These are phyloP conservation scores for Machimus rusticus DNA, from an alignment of 2,888 invertebrate genomes.

Conservation along the genomic window DNA sequence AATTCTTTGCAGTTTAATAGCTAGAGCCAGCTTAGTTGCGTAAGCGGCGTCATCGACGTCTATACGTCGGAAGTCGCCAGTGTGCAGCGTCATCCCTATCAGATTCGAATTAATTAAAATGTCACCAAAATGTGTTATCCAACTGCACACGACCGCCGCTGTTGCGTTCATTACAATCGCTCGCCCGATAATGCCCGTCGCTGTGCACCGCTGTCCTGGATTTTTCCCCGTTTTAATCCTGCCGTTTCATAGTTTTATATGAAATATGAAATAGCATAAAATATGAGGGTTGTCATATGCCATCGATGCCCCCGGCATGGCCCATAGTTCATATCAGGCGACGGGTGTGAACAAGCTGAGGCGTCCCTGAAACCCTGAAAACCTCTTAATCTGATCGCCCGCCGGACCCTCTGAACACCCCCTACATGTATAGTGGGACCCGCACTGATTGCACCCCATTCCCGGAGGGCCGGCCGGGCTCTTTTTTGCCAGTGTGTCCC, in stretches of 20 bases:
- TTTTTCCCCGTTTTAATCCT: conserved; percentile 38
- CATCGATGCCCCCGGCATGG: conserved; percentile 43
- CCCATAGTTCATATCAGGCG: conserved; percentile 27
- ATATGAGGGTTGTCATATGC: conserved; percentile 49
- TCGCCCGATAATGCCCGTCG: neutral
- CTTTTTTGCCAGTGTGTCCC: neutral
- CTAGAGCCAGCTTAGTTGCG: neutral
- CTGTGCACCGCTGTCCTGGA: neutral
- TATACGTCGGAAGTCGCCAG: neutral
- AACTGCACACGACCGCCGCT: conserved; percentile 23
- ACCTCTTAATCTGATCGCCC: conserved; percentile 17
- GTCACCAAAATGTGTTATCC: conserved; percentile 44
- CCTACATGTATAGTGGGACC: neutral
- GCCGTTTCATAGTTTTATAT: conserved; percentile 38
- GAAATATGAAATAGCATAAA: conserved; percentile 45
- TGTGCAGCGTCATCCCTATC: neutral
- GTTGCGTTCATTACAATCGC: neutral
- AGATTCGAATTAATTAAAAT: conserved; percentile 46
- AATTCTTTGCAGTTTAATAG: neutral
- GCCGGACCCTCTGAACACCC: neutral
- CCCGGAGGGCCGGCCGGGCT: neutral
- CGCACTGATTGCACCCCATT: conserved; percentile 26
- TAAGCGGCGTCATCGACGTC: neutral
- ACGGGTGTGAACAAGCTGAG: conserved; percentile 27
- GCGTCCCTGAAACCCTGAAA: neutral